Conservation (phyloP, 2,113 vertebrate species). For the Paracanthobrama guichenoti region DNA sequence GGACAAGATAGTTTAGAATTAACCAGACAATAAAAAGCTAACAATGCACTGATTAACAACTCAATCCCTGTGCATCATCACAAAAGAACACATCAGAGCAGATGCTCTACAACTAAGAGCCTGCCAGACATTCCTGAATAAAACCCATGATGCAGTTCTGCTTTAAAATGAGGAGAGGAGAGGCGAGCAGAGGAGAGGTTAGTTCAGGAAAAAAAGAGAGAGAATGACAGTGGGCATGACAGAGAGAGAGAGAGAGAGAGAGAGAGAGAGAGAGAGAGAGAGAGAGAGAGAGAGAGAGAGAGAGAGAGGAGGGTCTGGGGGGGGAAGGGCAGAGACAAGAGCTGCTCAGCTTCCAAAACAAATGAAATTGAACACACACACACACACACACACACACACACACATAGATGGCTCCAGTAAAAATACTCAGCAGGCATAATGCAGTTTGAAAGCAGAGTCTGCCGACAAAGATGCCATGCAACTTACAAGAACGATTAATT, state of each 20-base stretch:
- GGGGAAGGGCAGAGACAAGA: slow-evolving; percentile 61
- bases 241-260: background rate
- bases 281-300: background rate
- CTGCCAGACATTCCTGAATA: slow-evolving; percentile 23
- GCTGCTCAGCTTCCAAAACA: slow-evolving; percentile 55
- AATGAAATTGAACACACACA: slow-evolving; percentile 48
- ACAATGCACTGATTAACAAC: slow-evolving; percentile 17
- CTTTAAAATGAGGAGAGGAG: slow-evolving; percentile 8
- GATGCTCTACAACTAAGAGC: slow-evolving; percentile 17
- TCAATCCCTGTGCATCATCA: background rate
- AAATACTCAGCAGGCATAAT: slow-evolving; percentile 45
- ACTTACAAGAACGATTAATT: background rate
- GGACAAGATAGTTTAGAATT: background rate
- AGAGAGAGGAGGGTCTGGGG: slow-evolving; percentile 5
- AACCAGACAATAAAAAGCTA: slow-evolving; percentile 22
- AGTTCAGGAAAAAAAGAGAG: background rate
- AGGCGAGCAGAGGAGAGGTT: background rate
- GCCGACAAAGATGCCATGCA: slow-evolving; percentile 32
- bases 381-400: background rate
- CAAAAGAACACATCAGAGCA: slow-evolving; percentile 14
- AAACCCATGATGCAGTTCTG: slow-evolving; percentile 23
- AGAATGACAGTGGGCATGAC: background rate
- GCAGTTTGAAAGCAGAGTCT: slow-evolving; percentile 45
- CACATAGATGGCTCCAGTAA: slow-evolving; percentile 19
- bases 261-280: background rate